Evolutionary conservation across 2,113 vertebrate genomes (phyloP), one percentile per base, ranked within the genome.

Genomic region (Myxocyprinus asiaticus): DNA sequence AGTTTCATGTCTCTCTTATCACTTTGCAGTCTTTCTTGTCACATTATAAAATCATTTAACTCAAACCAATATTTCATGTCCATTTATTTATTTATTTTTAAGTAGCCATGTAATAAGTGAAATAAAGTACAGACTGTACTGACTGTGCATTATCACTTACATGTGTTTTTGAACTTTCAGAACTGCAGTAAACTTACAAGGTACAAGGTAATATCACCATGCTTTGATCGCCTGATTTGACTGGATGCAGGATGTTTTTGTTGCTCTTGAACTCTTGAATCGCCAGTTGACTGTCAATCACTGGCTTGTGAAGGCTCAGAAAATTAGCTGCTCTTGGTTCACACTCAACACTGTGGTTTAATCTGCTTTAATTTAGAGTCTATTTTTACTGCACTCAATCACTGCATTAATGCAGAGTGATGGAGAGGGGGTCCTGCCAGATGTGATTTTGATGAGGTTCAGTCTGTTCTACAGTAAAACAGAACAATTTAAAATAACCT

Each of bases 351-450:
- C 72, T 61, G 43, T 9, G 67, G 61, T 64, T 62, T 65, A 56
- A 44, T 9, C 22, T 9, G 7, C 50, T 81, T 81, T 81, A 81
- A 78, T 76, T 69, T 66, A 55, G 58, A 68, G 43, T 65, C 76
- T 84, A 81, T 84, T 81, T 81, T 75, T 81, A 78, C 67, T 7
- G 0, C 43, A 8, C 61, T 77, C 48, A 58, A 33, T 33, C 22
- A 33, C 22, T 33, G 22, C 22, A 33, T 33, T 33, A 33, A 33
- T 33, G 22, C 22, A 33, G 22, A 70, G 56, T 66, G n/a, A 22
- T 59, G 7, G 48, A 14, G 64, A 67, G 2, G 8, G 17, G 14
- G 64, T 43, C 33, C 55, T 22, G 50, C 9, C 33, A 64, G 33
- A 79, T 33, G 22, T 33, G 22, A 33, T 33, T 33, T 33, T 33